Conservation (phyloP, 1,140 invertebrate genomes). For the Goniozus legneri region DNA sequence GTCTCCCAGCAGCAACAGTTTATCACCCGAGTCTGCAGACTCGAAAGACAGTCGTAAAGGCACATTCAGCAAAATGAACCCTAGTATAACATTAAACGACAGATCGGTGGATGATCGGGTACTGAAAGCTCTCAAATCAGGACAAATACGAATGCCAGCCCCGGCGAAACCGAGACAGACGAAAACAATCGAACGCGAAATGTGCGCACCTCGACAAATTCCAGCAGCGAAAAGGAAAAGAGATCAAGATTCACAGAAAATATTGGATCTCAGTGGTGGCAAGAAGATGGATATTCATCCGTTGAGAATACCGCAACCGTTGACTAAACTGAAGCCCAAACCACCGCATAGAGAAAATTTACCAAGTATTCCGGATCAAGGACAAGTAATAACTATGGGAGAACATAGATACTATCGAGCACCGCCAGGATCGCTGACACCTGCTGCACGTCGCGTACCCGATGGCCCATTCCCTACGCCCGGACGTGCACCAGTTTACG, state of each 20-base stretch:
- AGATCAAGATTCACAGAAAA: constrained; percentile 23
- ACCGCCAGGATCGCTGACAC: constrained; percentile 41
- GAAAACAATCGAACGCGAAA: constrained; percentile 11
- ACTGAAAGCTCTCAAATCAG: constrained; percentile 33
- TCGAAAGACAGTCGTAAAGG: constrained; percentile 22
- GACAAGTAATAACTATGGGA: constrained; percentile 37
- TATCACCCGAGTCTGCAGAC: constrained; percentile 8
- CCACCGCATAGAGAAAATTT: constrained; percentile 17
- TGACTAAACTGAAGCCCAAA: constrained; percentile 26
- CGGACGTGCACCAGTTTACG: constrained; percentile 36
- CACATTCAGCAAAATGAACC: constrained; percentile 30
- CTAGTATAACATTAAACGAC: constrained; percentile 38
- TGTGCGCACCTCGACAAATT: constrained; percentile 5
- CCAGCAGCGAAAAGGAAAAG: constrained; percentile 6
- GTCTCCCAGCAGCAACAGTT: constrained; percentile 19
- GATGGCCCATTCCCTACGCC: constrained; percentile 24
- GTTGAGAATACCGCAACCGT: constrained; percentile 35
- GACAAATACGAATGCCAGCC: constrained; percentile 28
- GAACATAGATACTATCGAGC: constrained; percentile 42
- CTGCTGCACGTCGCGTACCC: constrained; percentile 34
- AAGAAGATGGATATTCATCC: constrained; percentile 33
- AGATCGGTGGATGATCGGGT: constrained; percentile 33
- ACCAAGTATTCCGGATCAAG: constrained; percentile 21
- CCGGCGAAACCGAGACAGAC: constrained; percentile 11
- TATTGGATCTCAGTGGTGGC: constrained; percentile 35